Conservation (phyloP, 1,140 invertebrate genomes). For the Asbolus verrucosus region DNA sequence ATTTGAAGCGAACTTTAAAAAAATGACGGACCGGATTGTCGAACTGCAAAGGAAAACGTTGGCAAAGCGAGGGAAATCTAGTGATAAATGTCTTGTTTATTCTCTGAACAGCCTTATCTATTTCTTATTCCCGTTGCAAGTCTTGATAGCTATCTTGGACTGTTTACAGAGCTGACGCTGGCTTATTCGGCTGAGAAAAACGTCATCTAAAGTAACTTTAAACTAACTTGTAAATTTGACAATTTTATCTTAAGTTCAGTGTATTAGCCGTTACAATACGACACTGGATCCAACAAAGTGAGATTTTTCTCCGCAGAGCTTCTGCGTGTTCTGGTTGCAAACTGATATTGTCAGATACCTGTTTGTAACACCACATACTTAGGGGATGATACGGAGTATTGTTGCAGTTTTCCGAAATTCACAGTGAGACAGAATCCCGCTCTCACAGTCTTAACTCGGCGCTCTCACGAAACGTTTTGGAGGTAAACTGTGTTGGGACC, state of each 20-base stretch:
- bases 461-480: slow-evolving; percentile 21
- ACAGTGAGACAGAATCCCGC: slow-evolving; percentile 24
- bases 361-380: slow-evolving; percentile 23
- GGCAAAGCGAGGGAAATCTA: slow-evolving; percentile 35
- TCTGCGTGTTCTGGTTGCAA: slow-evolving; percentile 22
- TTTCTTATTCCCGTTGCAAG: slow-evolving; percentile 56
- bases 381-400: too few species aligned
- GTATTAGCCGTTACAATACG: slow-evolving; percentile 10
- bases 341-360: slow-evolving; percentile 13
- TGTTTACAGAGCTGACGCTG: slow-evolving; percentile 42
- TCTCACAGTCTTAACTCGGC: slow-evolving; percentile 3
- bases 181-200: slow-evolving; percentile 23
- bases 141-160: slow-evolving; percentile 53
- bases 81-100: slow-evolving; percentile 63
- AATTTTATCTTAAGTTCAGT: slow-evolving; percentile 22
- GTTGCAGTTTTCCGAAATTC: slow-evolving; percentile 29
- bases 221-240: slow-evolving; percentile 34
- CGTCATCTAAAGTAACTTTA: slow-evolving; percentile 29
- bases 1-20: not conserved
- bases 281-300: slow-evolving; percentile 3
- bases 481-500: slow-evolving; percentile 44
- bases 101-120: slow-evolving; percentile 59
- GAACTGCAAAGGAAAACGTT: slow-evolving; percentile 25
- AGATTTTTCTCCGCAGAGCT: not conserved
- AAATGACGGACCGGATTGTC: slow-evolving; percentile 38